Conservation (phyloP, 2,797 vertebrate genomes). For the Simalia tracyae region DNA sequence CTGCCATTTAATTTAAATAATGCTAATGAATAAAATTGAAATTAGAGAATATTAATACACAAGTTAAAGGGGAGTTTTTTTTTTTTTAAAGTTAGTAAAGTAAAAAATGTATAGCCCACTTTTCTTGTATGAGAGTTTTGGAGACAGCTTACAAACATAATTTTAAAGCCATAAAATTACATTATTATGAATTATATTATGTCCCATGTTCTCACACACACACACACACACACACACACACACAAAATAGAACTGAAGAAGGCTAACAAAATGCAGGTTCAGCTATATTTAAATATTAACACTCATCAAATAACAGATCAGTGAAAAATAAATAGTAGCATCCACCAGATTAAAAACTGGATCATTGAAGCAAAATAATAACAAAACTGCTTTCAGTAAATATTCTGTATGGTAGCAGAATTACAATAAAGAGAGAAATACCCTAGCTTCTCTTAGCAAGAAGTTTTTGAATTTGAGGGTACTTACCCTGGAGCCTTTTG, state of each 20-base stretch:
- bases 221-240: too few species aligned
- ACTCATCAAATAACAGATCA: neutral
- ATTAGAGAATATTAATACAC: neutral
- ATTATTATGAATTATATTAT: neutral
- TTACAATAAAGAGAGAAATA: neutral
- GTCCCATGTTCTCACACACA: neutral
- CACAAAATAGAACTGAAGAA: neutral
- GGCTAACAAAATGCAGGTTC: neutral
- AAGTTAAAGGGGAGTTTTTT: neutral
- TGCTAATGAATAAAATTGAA: slow-evolving; percentile 38
- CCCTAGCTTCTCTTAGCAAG: neutral
- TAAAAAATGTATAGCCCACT: neutral
- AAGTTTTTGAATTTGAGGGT: neutral
- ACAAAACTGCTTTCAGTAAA: neutral
- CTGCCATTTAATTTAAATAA: slow-evolving; percentile 36
- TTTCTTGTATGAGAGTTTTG: neutral
- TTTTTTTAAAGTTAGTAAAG: slow-evolving; percentile 23
- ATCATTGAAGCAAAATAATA: neutral
- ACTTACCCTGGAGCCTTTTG: neutral
- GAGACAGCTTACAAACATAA: neutral
- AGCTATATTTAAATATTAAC: neutral
- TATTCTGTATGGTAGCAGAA: neutral
- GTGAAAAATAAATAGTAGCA: neutral
- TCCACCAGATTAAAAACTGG: neutral
- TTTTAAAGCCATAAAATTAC: neutral